Evolutionary conservation across 1,140 invertebrate species (phyloP).

Genomic region (Carcinoscorpius rotundicauda): DNA sequence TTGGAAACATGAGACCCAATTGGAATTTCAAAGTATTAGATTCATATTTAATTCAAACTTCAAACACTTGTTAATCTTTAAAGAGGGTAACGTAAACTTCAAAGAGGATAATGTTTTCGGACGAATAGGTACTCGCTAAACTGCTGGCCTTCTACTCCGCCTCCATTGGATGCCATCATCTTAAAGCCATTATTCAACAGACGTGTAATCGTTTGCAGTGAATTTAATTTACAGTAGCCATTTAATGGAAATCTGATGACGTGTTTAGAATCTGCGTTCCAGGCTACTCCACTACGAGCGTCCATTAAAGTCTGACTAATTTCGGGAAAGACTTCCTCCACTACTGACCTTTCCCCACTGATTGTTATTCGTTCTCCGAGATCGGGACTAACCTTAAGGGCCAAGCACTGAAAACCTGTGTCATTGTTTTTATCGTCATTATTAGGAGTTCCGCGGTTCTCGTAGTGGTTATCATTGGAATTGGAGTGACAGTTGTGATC

Average conservation of each 20-base stretch:
- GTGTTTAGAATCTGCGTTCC: slow-evolving; percentile 69
- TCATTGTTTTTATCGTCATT: slow-evolving; percentile 15
- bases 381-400: slow-evolving; percentile 75
- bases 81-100: neutral
- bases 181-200: slow-evolving; percentile 71
- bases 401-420: slow-evolving; percentile 64
- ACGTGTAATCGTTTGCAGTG: slow-evolving; percentile 74
- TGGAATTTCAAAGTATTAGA: too few species aligned
- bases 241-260: slow-evolving; percentile 82
- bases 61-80: too few species aligned
- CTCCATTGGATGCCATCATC: slow-evolving; percentile 69
- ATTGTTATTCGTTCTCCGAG: slow-evolving; percentile 48
- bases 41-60: too few species aligned
- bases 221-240: slow-evolving; percentile 84
- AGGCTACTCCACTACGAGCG: slow-evolving; percentile 60
- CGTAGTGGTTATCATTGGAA: slow-evolving; percentile 3
- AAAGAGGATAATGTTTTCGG: slow-evolving; percentile 36
- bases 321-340: slow-evolving; percentile 62
- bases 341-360: slow-evolving; percentile 34
- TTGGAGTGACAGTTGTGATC: neutral
- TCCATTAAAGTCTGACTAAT: slow-evolving; percentile 71
- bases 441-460: slow-evolving; percentile 8
- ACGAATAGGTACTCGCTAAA: slow-evolving; percentile 85
- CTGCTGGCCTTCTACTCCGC: slow-evolving; percentile 79
- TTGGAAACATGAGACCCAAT: too few species aligned